A percentile compares a stretch with the other conserved stretches of the same genome.
These are phyloP conservation scores for Omphaloscelis lunosa DNA, from an alignment of 2,888 invertebrate species.

Conservation along the genomic window DNA sequence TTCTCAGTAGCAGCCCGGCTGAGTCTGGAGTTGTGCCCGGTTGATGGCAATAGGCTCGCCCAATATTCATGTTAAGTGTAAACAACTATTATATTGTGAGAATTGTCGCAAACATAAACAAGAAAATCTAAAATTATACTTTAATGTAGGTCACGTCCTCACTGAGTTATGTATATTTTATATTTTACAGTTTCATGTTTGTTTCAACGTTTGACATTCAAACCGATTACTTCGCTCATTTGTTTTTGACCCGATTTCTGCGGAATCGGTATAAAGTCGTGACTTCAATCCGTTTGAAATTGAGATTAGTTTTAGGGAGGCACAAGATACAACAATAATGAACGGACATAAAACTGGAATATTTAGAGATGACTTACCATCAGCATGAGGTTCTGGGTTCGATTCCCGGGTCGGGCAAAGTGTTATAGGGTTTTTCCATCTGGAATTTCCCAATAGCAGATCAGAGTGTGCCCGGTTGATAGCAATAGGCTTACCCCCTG, in stretches of 20 bases:
- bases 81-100: conserved; percentile 37
- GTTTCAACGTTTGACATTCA: conserved; percentile 52
- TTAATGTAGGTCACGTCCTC: conserved; percentile 59
- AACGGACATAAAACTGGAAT: conserved; percentile 1
- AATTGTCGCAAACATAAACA: conserved; percentile 58
- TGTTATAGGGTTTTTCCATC: no score
- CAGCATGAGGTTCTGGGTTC: not conserved
- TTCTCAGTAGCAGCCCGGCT: no score
- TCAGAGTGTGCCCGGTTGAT: not conserved
- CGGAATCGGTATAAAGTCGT: conserved; percentile 39
- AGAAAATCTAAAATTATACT: conserved; percentile 53
- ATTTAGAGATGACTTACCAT: not conserved
- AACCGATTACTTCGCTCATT: conserved; percentile 51
- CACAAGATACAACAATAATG: conserved; percentile 19
- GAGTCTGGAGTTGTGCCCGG: no score
- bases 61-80: not conserved
- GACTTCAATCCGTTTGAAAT: conserved; percentile 52
- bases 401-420: not conserved
- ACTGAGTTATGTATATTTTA: conserved; percentile 10
- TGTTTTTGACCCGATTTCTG: conserved; percentile 41
- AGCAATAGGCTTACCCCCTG: not conserved
- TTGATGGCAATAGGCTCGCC: no score
- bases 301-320: conserved; percentile 45
- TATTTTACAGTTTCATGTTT: conserved; percentile 11
- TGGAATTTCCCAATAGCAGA: not conserved